Evolutionary conservation across 2,888 invertebrate species (phyloP).

Genomic region (Eupithecia centaureata): DNA sequence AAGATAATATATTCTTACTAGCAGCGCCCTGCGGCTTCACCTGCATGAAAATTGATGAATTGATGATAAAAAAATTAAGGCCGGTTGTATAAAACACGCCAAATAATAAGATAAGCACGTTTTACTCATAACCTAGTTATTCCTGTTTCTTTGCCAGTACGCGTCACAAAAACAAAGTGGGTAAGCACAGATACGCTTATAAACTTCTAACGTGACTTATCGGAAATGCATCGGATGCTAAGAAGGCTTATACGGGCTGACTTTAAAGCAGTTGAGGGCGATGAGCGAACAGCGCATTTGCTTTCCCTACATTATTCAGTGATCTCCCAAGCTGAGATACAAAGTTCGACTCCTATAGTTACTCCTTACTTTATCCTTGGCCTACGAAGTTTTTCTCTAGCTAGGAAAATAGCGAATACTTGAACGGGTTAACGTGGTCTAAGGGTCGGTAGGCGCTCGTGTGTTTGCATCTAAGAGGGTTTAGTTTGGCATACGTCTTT

Average conservation of each 20-base stretch:
- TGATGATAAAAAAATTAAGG: too few relatives aligned
- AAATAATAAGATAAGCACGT: not conserved
- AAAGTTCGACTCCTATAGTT: not conserved
- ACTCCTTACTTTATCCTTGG: not conserved
- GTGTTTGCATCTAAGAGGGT: not conserved
- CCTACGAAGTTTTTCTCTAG: not conserved
- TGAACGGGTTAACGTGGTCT: not conserved
- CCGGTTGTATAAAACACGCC: too few relatives aligned
- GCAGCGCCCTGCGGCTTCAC: too few relatives aligned
- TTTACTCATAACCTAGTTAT: not conserved
- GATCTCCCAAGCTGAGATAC: constrained; percentile 21
- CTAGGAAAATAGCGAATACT: not conserved
- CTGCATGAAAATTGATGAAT: too few relatives aligned
- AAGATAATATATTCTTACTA: too few relatives aligned
- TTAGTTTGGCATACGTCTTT: not conserved
- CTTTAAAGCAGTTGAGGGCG: constrained; percentile 68
- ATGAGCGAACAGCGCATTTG: constrained; percentile 42
- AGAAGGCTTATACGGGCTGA: constrained; percentile 68
- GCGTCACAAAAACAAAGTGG: constrained; percentile 2
- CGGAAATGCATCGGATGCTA: constrained; percentile 68
- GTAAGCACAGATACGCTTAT: constrained; percentile 53
- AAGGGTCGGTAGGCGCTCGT: not conserved
- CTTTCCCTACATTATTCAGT: constrained; percentile 32
- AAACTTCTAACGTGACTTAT: constrained; percentile 68
- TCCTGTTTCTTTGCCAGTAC: not conserved